Conservation (phyloP, 2,888 invertebrate species). For the Ellobium chinense region DNA sequence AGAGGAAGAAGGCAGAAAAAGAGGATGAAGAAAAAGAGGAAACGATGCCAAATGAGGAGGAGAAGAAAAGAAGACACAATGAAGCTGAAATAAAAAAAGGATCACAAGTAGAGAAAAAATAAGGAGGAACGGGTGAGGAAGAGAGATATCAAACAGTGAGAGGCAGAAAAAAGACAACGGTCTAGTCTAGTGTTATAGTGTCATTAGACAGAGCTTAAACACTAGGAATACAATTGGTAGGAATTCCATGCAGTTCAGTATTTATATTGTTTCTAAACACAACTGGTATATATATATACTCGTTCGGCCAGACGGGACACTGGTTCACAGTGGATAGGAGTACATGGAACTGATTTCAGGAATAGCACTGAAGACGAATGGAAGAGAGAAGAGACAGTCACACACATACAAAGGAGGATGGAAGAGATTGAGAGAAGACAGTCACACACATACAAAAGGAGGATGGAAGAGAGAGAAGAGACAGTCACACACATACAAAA, state of each 20-base stretch:
- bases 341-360: neutral
- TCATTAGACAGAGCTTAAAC: no score
- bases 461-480: neutral
- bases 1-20: no score
- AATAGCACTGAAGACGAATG: neutral
- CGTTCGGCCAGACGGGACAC: no score
- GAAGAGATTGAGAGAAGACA: neutral
- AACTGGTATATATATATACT: no score
- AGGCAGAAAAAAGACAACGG: neutral
- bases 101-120: neutral
- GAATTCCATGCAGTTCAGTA: no score
- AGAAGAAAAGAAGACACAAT: neutral
- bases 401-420: neutral
- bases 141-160: neutral
- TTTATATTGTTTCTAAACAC: no score
- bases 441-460: neutral
- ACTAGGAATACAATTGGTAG: no score
- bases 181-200: no score
- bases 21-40: neutral
- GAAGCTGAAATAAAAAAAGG: neutral
- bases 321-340: no score
- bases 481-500: neutral
- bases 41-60: neutral
- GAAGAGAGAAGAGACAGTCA: neutral
- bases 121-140: neutral